Evolutionary conservation across 1,140 invertebrate genomes (phyloP).

Genomic region (Goniozus legneri): DNA sequence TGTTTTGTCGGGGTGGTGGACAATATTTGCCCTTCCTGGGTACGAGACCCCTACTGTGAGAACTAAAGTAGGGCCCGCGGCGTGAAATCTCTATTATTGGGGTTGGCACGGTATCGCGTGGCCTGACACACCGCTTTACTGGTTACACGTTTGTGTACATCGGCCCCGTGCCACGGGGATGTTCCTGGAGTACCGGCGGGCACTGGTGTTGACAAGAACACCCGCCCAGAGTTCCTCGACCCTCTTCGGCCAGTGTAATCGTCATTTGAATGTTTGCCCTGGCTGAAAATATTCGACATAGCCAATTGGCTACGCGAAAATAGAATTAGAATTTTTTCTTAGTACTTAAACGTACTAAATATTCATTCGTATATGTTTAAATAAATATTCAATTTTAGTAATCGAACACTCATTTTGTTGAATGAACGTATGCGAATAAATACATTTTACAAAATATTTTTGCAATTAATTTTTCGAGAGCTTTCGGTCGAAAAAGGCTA

Average conservation of each 20-base stretch:
- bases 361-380: no score
- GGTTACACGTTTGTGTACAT: constrained; percentile 11
- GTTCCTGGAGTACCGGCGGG: constrained; percentile 10
- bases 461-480: no score
- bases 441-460: no score
- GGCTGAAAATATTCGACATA: no score
- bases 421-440: no score
- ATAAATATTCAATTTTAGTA: no score
- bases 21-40: constrained; percentile 29
- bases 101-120: constrained; percentile 23
- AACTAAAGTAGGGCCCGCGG: constrained; percentile 48
- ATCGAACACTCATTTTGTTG: no score
- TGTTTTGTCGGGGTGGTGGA: constrained; percentile 4
- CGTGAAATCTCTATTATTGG: constrained; percentile 54
- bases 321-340: no score
- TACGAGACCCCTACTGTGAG: constrained; percentile 49
- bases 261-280: constrained; percentile 49
- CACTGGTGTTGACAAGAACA: constrained; percentile 44
- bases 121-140: constrained; percentile 21
- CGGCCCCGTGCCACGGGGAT: not conserved
- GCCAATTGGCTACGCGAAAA: no score
- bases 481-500: no score
- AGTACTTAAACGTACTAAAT: no score
- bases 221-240: constrained; percentile 17
- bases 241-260: constrained; percentile 46